phyloP scores from a whole-genome alignment of 1,140 invertebrate species.

The Zophobas atratus region DNA sequence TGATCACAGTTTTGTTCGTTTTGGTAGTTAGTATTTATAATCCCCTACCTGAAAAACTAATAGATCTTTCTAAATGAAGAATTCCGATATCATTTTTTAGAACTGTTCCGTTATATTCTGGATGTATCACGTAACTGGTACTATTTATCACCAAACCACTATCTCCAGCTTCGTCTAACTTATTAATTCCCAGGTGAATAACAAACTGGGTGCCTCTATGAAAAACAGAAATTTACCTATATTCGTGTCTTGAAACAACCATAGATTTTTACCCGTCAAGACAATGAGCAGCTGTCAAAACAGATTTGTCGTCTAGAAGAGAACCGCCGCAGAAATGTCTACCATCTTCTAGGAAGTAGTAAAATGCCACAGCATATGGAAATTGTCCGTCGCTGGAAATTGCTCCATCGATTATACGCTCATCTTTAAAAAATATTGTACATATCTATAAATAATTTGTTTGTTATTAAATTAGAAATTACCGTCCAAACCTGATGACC shows the following conservation, averaged over 20 bases:
- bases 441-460: too few relatives aligned
- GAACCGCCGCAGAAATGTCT: background rate
- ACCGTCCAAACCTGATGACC: background rate
- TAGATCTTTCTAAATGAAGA: background rate
- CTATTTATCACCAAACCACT: background rate
- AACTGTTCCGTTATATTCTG: background rate
- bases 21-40: background rate
- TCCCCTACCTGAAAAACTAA: background rate
- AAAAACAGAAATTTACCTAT: background rate
- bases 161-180: background rate
- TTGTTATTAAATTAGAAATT: too few relatives aligned
- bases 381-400: background rate
- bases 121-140: background rate
- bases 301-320: background rate
- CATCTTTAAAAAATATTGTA: background rate
- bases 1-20: too few relatives aligned
- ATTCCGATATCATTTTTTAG: background rate
- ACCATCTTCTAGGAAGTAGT: background rate
- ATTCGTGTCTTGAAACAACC: background rate
- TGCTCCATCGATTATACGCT: background rate
- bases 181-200: background rate
- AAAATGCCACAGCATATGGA: background rate
- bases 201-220: background rate
- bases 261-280: background rate
- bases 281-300: background rate